A percentile compares a stretch with the other conserved stretches of the same genome.
phyloP scores from a whole-genome alignment of 2,113 vertebrate genomes.

The Pan troglodytes region NHGRI_mPanTro3-v2.1_pri NC_072415.2:36517501-36518000 shows the following conservation, averaged over 20 bases:
- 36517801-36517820: fast-evolving
- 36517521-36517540: neutral
- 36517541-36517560: neutral
- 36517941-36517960: neutral
- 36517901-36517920: neutral
- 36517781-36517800: neutral
- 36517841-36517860: neutral
- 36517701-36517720: neutral
- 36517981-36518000: neutral
- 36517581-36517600: neutral
- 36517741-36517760: neutral
- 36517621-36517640: neutral
- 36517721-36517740: neutral
- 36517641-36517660: neutral
- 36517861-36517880: no score
- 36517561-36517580: neutral
- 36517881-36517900: fast-evolving
- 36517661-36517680: neutral
- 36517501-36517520: neutral
- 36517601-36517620: neutral
- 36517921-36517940: neutral
- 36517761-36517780: neutral
- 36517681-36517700: neutral
- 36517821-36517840: fast-evolving
- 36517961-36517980: neutral